Evolutionary conservation across 1,140 invertebrate genomes (phyloP).

Genomic region (Epicauta chinensis): DNA sequence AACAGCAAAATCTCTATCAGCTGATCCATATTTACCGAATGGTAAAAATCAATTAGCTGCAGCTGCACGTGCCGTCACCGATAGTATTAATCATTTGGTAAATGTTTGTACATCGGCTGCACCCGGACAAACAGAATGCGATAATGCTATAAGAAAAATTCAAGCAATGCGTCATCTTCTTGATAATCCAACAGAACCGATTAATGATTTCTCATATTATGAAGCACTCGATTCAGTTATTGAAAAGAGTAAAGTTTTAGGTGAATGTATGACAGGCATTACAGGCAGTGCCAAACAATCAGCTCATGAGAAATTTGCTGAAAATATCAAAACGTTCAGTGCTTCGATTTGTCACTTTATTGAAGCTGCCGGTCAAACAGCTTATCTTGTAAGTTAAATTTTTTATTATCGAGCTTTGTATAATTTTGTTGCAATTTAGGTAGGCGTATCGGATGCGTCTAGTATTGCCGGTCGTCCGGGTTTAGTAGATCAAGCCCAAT

Average conservation of each 20-base stretch:
- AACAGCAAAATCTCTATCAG: constrained; percentile 82
- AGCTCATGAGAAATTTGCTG: constrained; percentile 82
- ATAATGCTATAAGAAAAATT: constrained; percentile 91
- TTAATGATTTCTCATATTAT: constrained; percentile 87
- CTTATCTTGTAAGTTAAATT: constrained; percentile 65
- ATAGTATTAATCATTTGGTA: constrained; percentile 87
- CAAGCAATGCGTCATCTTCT: constrained; percentile 76
- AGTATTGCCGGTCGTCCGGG: constrained; percentile 87
- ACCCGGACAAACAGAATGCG: constrained; percentile 92
- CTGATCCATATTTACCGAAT: constrained; percentile 84
- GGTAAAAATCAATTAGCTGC: constrained; percentile 81
- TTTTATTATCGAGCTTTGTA: constrained; percentile 4
- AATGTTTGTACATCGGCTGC: constrained; percentile 77
- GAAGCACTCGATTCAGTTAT: constrained; percentile 92
- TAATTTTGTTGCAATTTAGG: constrained; percentile 38
- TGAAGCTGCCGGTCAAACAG: constrained; percentile 90
- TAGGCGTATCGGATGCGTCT: constrained; percentile 85
- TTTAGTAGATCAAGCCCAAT: constrained; percentile 86
- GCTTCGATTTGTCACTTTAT: constrained; percentile 85
- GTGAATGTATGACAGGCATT: constrained; percentile 91
- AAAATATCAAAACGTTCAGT: constrained; percentile 77
- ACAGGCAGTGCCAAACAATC: constrained; percentile 85
- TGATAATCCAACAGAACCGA: constrained; percentile 80
- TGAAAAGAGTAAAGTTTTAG: constrained; percentile 83
- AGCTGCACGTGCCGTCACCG: constrained; percentile 83